Percentiles rank a stretch among this genome's conserved stretches.
Evolutionary conservation across 2,113 vertebrate genomes (phyloP).

Genomic region (Poicephalus gulielmi): DNA sequence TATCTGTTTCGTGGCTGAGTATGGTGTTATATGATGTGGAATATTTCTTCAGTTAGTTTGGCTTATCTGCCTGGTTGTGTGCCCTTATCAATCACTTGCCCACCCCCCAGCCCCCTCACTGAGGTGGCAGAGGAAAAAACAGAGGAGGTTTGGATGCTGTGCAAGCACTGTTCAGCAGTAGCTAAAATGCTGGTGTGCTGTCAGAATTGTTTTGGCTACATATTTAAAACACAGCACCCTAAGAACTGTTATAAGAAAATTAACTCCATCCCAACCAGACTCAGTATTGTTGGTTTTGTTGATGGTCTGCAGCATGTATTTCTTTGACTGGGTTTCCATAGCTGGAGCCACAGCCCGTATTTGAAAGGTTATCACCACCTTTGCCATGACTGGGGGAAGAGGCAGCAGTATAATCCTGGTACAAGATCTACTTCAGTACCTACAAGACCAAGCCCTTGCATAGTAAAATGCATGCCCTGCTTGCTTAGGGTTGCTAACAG

Average conservation of each 20-base stretch:
- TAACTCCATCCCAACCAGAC: background rate
- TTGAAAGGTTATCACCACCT: background rate
- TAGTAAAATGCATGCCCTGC: background rate
- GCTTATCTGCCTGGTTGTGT: background rate
- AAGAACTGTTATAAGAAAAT: background rate
- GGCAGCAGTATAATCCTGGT: background rate
- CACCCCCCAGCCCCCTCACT: accelerated
- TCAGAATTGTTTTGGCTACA: background rate
- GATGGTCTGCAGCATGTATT: background rate
- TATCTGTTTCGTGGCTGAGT: background rate
- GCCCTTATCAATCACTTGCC: background rate
- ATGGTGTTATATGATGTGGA: accelerated
- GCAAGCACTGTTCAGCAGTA: background rate
- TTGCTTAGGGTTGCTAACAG: background rate
- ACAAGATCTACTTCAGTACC: background rate
- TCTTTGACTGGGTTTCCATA: background rate
- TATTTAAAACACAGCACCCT: background rate
- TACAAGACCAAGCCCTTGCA: background rate
- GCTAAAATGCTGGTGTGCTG: background rate
- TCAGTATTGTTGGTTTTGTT: background rate
- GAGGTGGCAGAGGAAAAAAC: background rate
- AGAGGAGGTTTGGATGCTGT: background rate
- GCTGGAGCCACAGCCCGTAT: accelerated
- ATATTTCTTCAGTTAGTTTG: background rate
- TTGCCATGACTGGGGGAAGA: background rate